Evolutionary conservation across 30 jellyfish, hydroid and myxozoan species (phyloP), one percentile per base, ranked within the genome.

Genomic region (Morbakka virulenta): DNA sequence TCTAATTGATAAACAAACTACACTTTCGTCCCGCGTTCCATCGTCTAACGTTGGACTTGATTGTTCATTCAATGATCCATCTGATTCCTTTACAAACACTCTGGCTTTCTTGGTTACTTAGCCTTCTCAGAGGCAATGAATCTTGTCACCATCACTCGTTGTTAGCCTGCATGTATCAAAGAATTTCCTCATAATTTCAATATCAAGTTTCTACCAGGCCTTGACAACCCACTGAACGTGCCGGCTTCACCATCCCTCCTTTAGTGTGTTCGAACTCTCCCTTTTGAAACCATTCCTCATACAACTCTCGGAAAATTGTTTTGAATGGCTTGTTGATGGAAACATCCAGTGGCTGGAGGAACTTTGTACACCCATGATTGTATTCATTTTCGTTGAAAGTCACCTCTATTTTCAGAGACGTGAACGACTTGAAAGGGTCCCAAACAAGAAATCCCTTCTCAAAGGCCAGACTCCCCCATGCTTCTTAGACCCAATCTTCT

Each of bases 71-170:
- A 61, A 4, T 79, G 24, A 29, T 32, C 29, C 29, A 52, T 53
- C n/a, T 67, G 80, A 53, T 74, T n/a, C 81, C 2, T 48, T 81
- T 27, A 76, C 64, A 35, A 64, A 48, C 2, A 66, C 85, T 48
- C 85, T 26, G 89, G 89, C 89, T 32, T 78, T 85, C 32, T 78
- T 85, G 29, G 84, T 78, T 85, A 32, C 85, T 29, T 78, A 85
- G 64, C 89, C 89, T 48, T 78, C 79, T 64, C 35, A 28, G 64
- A 78, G 34, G 79, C 74, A 78, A 52, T 78, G 89, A 27, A 78
- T 24, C 65, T 78, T 78, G 87, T 64, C 35, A 20, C 23, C 49
- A 78, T 78, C 89, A 32, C 89, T 78, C 29, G 79, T 51, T 32
- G 87, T 78, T 17, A 64, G 64, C 50, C 74, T 76, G 77, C 89